Conservation (phyloP, 2,797 vertebrate species). For the Thalassophryne amazonica region DNA sequence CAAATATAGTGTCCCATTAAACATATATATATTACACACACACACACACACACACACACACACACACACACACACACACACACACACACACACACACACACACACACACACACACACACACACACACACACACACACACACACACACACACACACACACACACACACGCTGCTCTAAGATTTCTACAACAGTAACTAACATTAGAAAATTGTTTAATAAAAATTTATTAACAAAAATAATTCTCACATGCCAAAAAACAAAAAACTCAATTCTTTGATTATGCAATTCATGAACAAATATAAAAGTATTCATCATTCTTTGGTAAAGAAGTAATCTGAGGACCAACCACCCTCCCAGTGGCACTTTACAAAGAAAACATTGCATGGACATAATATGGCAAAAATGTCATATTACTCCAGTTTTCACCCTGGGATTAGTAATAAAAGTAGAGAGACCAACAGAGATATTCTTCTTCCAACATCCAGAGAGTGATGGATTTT, state of each 20-base stretch:
- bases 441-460: conserved; percentile 50
- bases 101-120: too few relatives aligned
- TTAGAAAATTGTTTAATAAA: too few relatives aligned
- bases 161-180: too few relatives aligned
- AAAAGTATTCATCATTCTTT: conserved; percentile 14
- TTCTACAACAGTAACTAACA: too few relatives aligned
- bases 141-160: too few relatives aligned
- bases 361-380: conserved; percentile 21
- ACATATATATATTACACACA: neutral
- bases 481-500: conserved; percentile 55
- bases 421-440: conserved; percentile 32
- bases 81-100: too few relatives aligned
- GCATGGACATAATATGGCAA: conserved; percentile 18
- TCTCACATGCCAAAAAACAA: neutral
- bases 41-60: conserved; percentile 1
- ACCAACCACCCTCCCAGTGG: conserved; percentile 8
- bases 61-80: conserved; percentile 6
- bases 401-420: conserved; percentile 17
- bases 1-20: too few relatives aligned
- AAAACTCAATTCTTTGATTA: conserved; percentile 12
- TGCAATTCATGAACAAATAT: conserved; percentile 4
- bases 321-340: conserved; percentile 24
- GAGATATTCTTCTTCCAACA: conserved; percentile 45
- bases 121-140: too few relatives aligned
- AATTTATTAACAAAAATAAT: too few relatives aligned